These are phyloP conservation scores for Ramphastos sulfuratus DNA, from an alignment of 2,113 vertebrate genomes.

Conservation along the genomic window DNA sequence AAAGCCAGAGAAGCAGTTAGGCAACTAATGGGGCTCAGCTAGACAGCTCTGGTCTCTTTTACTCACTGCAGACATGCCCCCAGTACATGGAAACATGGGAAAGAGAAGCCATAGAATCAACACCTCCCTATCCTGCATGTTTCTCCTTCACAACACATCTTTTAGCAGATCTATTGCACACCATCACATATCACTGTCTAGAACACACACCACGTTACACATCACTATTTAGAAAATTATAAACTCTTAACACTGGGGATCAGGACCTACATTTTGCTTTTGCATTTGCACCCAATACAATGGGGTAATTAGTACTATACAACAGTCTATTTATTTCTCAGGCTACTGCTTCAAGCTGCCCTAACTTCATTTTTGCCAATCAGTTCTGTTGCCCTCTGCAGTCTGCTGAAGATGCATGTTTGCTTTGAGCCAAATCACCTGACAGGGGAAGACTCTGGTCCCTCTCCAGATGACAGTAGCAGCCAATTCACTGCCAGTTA, in stretches of 20 bases:
- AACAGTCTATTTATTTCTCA: neutral
- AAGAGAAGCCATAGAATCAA: neutral
- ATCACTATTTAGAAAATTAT: neutral
- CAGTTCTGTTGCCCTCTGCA: neutral
- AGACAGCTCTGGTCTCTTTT: neutral
- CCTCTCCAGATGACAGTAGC: neutral
- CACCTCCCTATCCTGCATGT: neutral
- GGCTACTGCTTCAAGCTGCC: neutral
- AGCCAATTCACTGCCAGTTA: neutral
- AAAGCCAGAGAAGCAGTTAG: neutral
- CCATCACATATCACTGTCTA: neutral
- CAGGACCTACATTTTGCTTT: neutral
- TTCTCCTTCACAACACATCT: neutral
- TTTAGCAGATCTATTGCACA: neutral
- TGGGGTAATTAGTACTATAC: neutral
- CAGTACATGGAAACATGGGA: neutral
- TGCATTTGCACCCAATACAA: neutral
- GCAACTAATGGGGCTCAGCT: neutral
- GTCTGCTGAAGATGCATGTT: neutral
- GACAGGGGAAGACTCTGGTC: neutral
- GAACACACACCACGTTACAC: neutral
- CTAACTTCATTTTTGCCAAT: neutral
- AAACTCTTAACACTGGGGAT: neutral
- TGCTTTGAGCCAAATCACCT: neutral
- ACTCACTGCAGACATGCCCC: accelerated